phyloP scores from a whole-genome alignment of 1,140 invertebrate species.

The Cherax destructor region DNA sequence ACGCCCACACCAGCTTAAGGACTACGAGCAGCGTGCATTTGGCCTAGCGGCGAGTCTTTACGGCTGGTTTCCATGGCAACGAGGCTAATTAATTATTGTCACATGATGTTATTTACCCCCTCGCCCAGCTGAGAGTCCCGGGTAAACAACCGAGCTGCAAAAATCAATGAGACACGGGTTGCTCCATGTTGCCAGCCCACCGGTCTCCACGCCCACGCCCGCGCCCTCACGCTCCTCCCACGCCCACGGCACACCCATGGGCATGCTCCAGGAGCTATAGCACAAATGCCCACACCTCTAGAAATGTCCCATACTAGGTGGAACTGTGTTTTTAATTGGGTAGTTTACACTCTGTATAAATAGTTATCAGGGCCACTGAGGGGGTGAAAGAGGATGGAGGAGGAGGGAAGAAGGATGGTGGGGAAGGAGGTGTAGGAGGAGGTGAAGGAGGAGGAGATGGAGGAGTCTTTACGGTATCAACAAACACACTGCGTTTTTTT shows the following conservation, averaged over 20 bases:
- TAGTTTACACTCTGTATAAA: background rate
- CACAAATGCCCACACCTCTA: background rate
- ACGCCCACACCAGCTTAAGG: conserved; percentile 24
- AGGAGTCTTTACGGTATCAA: conserved; percentile 41
- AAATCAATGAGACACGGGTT: conserved; percentile 69
- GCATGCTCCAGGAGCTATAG: too few relatives aligned
- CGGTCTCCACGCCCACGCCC: conserved; percentile 4
- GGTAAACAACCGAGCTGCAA: conserved; percentile 70
- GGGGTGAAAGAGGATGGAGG: background rate
- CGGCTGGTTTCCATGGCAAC: conserved; percentile 67
- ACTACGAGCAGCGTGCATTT: conserved; percentile 20
- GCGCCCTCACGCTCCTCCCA: background rate
- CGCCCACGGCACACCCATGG: background rate
- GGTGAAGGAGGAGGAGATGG: background rate
- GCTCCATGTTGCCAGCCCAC: conserved; percentile 36
- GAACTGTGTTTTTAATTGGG: background rate
- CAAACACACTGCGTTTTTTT: conserved; percentile 17
- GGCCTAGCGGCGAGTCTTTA: conserved; percentile 54
- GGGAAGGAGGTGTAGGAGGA: background rate
- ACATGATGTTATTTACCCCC: conserved; percentile 71
- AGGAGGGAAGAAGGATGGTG: background rate
- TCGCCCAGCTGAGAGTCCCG: conserved; percentile 62
- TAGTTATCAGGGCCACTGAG: conserved; percentile 20
- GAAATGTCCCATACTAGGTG: background rate
- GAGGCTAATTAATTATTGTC: conserved; percentile 72